phyloP scores from a whole-genome alignment of 2,888 invertebrate genomes.

The Tolmerus cingulatus region DNA sequence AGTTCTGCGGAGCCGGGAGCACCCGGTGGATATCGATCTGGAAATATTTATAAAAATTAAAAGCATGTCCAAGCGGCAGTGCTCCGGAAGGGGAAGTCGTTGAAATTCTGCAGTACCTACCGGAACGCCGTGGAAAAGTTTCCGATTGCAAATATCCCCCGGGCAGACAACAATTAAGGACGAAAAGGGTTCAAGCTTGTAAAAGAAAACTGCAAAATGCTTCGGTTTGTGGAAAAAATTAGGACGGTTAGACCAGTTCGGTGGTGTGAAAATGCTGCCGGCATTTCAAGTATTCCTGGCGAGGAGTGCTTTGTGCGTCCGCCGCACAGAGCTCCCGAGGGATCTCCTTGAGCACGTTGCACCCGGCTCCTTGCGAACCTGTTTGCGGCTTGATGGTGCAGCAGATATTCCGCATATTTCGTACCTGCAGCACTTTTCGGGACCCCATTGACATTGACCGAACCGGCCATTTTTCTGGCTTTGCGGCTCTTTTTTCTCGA shows the following conservation, averaged over 20 bases:
- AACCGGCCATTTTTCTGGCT: neutral
- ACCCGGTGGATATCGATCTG: constrained; percentile 12
- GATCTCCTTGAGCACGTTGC: neutral
- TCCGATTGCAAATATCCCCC: constrained; percentile 37
- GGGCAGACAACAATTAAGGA: constrained; percentile 38
- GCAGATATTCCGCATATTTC: neutral
- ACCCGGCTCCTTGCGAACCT: neutral
- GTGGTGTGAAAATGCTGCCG: constrained; percentile 27
- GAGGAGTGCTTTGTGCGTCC: constrained; percentile 8
- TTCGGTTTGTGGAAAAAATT: constrained; percentile 36
- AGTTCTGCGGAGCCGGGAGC: neutral
- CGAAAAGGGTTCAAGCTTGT: constrained; percentile 28
- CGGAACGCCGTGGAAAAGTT: constrained; percentile 31
- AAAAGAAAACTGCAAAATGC: constrained; percentile 35
- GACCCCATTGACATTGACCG: neutral
- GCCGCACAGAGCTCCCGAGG: neutral
- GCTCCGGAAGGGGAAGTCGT: constrained; percentile 32
- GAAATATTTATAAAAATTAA: constrained; percentile 35
- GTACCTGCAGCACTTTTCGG: neutral
- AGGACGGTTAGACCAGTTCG: constrained; percentile 22
- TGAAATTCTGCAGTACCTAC: constrained; percentile 34
- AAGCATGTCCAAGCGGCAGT: constrained; percentile 25
- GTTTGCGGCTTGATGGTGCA: neutral
- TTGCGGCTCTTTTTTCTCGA: neutral
- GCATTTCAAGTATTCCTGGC: constrained; percentile 20